A percentile compares a stretch with the other conserved stretches of the same genome.
phyloP scores from a whole-genome alignment of 2,113 vertebrate species.

The Istiophorus platypterus region DNA sequence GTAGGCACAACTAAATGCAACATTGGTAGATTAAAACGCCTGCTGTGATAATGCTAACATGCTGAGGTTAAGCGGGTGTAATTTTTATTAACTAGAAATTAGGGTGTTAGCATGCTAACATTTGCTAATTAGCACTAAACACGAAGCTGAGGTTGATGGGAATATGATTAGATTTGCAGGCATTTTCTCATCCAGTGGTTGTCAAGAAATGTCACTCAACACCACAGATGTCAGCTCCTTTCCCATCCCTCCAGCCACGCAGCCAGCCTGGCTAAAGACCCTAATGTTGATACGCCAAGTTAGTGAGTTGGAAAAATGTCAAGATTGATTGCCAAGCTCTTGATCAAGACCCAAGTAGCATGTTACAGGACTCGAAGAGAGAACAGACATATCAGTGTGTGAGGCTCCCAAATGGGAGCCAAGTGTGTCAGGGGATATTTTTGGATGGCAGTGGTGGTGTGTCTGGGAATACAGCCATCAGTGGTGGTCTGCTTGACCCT shows the following conservation, averaged over 20 bases:
- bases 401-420: constrained; percentile 50
- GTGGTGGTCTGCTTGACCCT: constrained; percentile 49
- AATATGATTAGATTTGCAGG: background rate
- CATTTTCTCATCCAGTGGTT: background rate
- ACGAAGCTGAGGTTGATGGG: background rate
- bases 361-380: background rate
- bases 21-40: background rate
- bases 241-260: background rate
- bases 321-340: background rate
- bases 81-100: background rate
- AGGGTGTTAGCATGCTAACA: background rate
- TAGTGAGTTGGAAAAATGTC: background rate
- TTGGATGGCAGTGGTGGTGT: constrained; percentile 29
- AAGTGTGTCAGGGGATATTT: constrained; percentile 71
- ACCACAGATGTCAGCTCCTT: background rate
- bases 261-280: background rate
- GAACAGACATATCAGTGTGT: background rate
- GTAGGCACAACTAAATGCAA: background rate
- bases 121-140: background rate
- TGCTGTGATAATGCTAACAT: background rate
- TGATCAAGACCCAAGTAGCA: background rate
- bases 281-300: background rate
- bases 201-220: background rate
- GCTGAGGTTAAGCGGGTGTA: background rate
- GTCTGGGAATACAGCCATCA: constrained; percentile 68